Base-by-base conservation (phyloP, 2,797 vertebrate genomes). In the Mycteria americana region DNA sequence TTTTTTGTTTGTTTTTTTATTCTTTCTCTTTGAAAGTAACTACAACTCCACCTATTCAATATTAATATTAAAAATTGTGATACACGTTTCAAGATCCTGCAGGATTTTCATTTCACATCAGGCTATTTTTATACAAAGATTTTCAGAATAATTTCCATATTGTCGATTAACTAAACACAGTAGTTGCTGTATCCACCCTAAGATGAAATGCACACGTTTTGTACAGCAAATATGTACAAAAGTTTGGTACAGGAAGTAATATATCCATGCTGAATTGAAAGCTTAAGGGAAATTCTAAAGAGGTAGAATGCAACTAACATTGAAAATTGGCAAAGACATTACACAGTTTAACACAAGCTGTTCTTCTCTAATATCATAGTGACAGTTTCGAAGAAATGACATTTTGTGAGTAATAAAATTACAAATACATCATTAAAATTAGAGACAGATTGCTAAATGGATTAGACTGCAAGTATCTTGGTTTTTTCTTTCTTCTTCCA, bases 351-450 rank as follows among this genome's bases (percentile, higher is more conserved):
- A 97, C 88, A 85, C 95, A 95, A 97, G 94, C 97, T 97, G 94
- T 97, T 97, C 74, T 60, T 92, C 64, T 91, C 92, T 95, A 96
- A 97, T 97, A 96, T 92, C 92, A 11, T 92, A 96, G 92, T 94
- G 96, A 95, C 93, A 96, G 90, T 95, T 97, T 95, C 90, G 83
- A 89, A 95, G 79, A 94, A 96, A 95, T 97, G 95, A 97, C 96
- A 97, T 97, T 97, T 97, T 0, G 16, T 93, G 84, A 95, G 91
- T 92, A 96, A 96, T 97, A 95, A 97, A 97, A 95, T 94, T 94
- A 96, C 77, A 97, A 96, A 97, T 97, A 94, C 92, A 97, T 96
- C 92, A 97, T 97, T 97, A 96, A 96, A 97, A 97, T 95, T 93
- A 93, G 81, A 97, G 94, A 97, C 97, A 97, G 96, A 97, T 96